Evolutionary conservation across 2,888 invertebrate genomes (phyloP), one percentile per base, ranked within the genome.

Genomic region (Phortica magna): DNA sequence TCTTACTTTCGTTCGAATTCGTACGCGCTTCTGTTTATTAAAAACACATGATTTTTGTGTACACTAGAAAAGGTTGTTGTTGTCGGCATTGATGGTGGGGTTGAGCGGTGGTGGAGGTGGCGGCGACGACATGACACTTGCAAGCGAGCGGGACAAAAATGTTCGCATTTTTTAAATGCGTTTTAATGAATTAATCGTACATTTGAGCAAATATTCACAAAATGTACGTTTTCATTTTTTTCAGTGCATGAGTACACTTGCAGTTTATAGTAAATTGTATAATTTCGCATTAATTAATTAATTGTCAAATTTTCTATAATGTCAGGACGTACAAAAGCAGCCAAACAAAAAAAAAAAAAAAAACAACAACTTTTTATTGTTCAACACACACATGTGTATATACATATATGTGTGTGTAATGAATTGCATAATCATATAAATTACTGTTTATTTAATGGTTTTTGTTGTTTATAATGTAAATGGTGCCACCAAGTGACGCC

Each of bases 31-130:
- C 74, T 86, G 83, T 82, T 86, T 88, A 83, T 88, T 84, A 82
- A 88, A 89, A 88, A 85, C 88, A 88, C 86, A 88, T 88, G 88
- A 84, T 89, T 82, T 80, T 79, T 82, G 78, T 80, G 73, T 80
- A 82, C 76, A 79, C 65, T 76, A 77, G 73, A 72, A 74, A 17
- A n/a, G 17, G 59, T 10, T 17, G 17, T n/a, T 19, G 17, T n/a
- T 48, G 41, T 61, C 48, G 57, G 22, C 17, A 68, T 53, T 12
- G 10, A 5, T 53, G 53, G 53, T 53, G 53, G 10, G n/a, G 53
- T 7, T 5, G 1, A 53, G 3, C 53, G 2, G 7, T 14, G 53
- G 53, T n/a, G n/a, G n/a, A n/a, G n/a, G n/a, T 7, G n/a, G 2
- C 10, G 53, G 53, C n/a, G 2, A 7, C 53, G 53, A 3, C 10